phyloP scores from a whole-genome alignment of 2,113 vertebrate species.

The Talpa occidentalis region DNA sequence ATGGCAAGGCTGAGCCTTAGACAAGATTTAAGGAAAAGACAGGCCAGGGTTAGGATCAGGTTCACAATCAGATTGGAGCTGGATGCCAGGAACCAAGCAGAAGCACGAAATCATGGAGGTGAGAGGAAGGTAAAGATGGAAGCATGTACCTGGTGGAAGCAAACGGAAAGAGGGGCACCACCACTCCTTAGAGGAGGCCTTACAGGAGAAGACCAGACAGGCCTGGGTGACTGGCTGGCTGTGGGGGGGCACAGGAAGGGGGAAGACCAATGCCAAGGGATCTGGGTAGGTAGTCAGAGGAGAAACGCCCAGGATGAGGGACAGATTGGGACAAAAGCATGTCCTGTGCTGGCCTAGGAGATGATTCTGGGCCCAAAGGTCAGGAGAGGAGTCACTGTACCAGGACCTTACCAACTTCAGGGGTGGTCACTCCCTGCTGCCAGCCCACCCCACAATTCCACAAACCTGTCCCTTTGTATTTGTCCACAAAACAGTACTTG shows the following conservation, averaged over 20 bases:
- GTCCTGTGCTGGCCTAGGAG: not conserved
- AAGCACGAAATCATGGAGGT: not conserved
- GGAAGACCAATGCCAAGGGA: not conserved
- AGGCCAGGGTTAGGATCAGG: not conserved
- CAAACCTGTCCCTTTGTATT: slow-evolving; percentile 97
- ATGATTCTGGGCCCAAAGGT: not conserved
- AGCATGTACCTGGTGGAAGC: not conserved
- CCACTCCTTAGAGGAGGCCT: not conserved
- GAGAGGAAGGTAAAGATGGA: no score
- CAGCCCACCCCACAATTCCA: slow-evolving; percentile 30
- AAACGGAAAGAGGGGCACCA: not conserved
- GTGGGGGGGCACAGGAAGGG: no score
- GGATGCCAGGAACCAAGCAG: not conserved
- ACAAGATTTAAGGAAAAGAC: not conserved
- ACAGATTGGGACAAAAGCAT: not conserved
- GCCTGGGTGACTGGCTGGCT: not conserved
- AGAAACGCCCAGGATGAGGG: not conserved
- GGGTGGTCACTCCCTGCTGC: not conserved
- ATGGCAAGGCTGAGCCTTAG: not conserved
- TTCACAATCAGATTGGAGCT: not conserved
- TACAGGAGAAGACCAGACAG: not conserved
- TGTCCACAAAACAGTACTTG: slow-evolving; percentile 98
- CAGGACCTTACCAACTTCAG: not conserved
- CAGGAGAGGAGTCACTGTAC: not conserved
- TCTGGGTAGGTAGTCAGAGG: not conserved